phyloP scores from a whole-genome alignment of 2,113 vertebrate species.

The Prolemur simus region DNA sequence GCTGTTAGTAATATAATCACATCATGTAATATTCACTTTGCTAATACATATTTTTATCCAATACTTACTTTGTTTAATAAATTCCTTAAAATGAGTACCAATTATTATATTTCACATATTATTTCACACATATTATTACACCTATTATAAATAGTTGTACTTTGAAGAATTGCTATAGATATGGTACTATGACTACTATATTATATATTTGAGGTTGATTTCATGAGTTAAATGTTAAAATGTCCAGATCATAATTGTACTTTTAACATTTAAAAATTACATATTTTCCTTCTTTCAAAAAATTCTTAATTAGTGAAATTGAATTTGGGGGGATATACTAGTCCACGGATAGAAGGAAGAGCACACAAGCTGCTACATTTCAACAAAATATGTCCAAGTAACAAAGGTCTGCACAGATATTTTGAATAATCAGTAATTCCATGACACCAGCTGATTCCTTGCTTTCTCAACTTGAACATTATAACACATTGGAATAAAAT shows the following conservation, averaged over 20 bases:
- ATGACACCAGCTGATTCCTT: not conserved
- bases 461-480: conserved; percentile 1
- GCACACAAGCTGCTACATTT: not conserved
- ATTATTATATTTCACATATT: not conserved
- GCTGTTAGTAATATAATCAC: not conserved
- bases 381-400: not conserved
- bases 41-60: not conserved
- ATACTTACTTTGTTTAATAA: not conserved
- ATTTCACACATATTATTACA: no score
- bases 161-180: not conserved
- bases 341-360: not conserved
- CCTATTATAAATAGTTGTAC: not conserved
- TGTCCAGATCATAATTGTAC: not conserved
- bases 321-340: not conserved
- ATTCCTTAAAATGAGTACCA: not conserved
- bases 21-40: not conserved
- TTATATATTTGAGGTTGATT: not conserved
- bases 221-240: not conserved
- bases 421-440: not conserved
- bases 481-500: not conserved
- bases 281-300: not conserved
- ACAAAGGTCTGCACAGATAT: not conserved
- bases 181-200: not conserved
- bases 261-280: not conserved
- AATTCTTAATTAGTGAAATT: not conserved